Base-by-base conservation (phyloP, 1,140 invertebrate genomes). In the Diachasmimorpha longicaudata region DNA sequence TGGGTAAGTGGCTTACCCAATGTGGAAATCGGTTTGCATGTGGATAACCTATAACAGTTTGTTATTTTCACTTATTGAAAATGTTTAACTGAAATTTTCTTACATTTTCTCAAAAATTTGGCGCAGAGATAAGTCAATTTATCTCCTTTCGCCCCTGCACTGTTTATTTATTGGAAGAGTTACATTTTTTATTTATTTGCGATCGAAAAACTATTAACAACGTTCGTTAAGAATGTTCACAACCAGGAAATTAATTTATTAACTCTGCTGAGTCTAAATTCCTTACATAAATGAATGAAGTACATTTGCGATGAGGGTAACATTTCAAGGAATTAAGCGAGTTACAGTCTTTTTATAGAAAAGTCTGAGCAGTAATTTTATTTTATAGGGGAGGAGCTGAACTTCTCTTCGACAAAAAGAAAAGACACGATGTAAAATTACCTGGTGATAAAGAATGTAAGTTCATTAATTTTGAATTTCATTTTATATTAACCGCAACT, bases 331-430 rank as follows among this genome's bases (percentile, higher is more conserved):
- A 14, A 14, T 48, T 48, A 48, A n/a, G n/a, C n/a, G n/a, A n/a
- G n/a, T n/a, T n/a, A n/a, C n/a, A n/a, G n/a, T n/a, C n/a, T 52
- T 52, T 52, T 10, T 21, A 5, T 21, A 2, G 14, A 4, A 55
- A 55, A 6, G 14, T 13, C 16, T 16, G 14, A 21, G 39, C n/a
- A 52, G 21, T n/a, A 71, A 44, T 1, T 78, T 75, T 70, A 58
- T 83, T 83, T 85, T 92, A 88, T 80, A 95, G 95, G 74, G 96
- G 96, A 63, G 96, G 96, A 9, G 95, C 96, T 4, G 96, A 98
- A 85, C 85, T 97, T 0, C 86, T 98, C 1, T 96, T 98, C 86
- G 93, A 93, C 76, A 96, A 96, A 82, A 90, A 93, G 25, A 97
- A 96, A 82, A 92, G 92, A 39, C 91, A 94, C 68, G 83, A 92